These are phyloP conservation scores for Zoanthus solanderi DNA, from an alignment of 92 coral and sea anemone species.

Conservation along the genomic window DNA sequence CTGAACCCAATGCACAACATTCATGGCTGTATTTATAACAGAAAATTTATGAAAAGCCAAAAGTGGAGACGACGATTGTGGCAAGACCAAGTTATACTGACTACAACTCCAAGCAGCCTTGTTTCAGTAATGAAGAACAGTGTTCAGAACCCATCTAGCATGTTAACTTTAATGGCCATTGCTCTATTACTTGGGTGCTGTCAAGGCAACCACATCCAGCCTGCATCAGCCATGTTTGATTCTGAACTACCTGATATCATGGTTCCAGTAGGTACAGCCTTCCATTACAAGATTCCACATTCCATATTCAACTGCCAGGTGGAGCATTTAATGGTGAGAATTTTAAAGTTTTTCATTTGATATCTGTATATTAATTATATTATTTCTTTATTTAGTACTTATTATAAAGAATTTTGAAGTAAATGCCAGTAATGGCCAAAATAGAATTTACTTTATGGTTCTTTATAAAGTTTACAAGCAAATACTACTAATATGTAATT, in stretches of 20 bases:
- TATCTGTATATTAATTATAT: too few relatives aligned
- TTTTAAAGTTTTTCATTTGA: not conserved
- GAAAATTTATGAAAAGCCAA: not conserved
- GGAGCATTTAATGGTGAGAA: constrained; percentile 83
- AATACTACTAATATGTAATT: too few relatives aligned
- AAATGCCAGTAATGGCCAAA: too few relatives aligned
- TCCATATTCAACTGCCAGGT: constrained; percentile 79
- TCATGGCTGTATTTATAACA: not conserved
- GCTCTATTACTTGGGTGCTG: constrained; percentile 18
- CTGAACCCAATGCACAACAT: not conserved
- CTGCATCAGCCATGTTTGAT: constrained; percentile 51
- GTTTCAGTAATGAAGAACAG: not conserved
- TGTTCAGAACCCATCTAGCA: not conserved
- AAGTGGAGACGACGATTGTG: not conserved
- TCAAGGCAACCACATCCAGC: constrained; percentile 35
- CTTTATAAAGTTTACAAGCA: too few relatives aligned
- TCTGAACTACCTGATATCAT: constrained; percentile 56
- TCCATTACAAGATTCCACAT: constrained; percentile 73
- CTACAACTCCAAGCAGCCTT: not conserved
- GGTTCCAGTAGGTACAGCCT: constrained; percentile 74
- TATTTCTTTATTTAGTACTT: too few relatives aligned
- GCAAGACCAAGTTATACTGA: not conserved
- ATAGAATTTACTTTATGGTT: too few relatives aligned
- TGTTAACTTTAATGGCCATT: not conserved
- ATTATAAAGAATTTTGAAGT: too few relatives aligned